Base-by-base conservation (phyloP, 2,888 invertebrate species). In the Cerastoderma edule region DNA sequence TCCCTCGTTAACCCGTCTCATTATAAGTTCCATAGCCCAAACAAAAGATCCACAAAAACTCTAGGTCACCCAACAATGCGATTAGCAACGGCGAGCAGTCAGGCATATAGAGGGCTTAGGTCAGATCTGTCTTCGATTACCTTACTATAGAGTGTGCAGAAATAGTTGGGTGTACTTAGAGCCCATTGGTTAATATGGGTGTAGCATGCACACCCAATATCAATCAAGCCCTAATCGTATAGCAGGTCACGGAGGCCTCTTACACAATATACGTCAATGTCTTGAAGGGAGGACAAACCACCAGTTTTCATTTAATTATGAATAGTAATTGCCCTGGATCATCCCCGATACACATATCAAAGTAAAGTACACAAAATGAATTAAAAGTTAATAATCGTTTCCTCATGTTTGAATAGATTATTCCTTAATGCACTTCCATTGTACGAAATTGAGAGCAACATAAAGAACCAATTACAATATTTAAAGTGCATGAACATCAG, bases 71-170 rank as follows among this genome's bases (percentile, higher is more conserved):
- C 48, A 69, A 79, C 79, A 79, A 79, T 72, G 28, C 19, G 33
- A 67, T 79, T 79, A 74, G 82, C 50, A 50, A 69, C 77, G 79
- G 69, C 33, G 64, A 16, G 50, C 69, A 64, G 22, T 53, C 74
- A 69, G n/a, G 79, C 54, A 56, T 35, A 76, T 60, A 28, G 24
- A 48, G 50, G 71, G 69, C 35, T 46, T 30, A 75, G 78, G 72
- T 74, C 69, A 78, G 57, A 71, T 67, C 63, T 46, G 67, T 24
- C 71, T 39, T 30, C 46, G 75, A 75, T 81, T 75, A 70, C 71
- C 50, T 54, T 50, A 65, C 72, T 78, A 73, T 81, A 78, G 63
- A 78, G 76, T 76, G 82, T 78, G 82, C 69, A 82, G 74, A 78
- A 78, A 82, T 78, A 78, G 68, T 75, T 75, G 70, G 78, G 72